phyloP scores from a whole-genome alignment of 2,797 vertebrate genomes.

The Centroberyx gerrardi region DNA sequence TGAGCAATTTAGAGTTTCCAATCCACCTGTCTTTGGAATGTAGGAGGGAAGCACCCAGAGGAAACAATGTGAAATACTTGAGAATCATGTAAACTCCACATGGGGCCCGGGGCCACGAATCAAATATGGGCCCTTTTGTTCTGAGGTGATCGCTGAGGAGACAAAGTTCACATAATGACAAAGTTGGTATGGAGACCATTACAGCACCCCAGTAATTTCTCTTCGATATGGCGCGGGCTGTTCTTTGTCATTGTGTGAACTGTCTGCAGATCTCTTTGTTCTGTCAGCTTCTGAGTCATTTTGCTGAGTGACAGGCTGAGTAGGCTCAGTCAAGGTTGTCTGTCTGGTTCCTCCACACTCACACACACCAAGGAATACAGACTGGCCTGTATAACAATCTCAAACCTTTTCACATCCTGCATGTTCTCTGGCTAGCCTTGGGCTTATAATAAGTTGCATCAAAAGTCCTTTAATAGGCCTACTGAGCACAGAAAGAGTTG shows the following conservation, averaged over 20 bases:
- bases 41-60: constrained; percentile 11
- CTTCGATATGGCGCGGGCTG: background rate
- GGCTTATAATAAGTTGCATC: constrained; percentile 9
- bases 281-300: constrained; percentile 33
- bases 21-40: constrained; percentile 7
- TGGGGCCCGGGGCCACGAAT: too few species aligned
- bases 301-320: background rate
- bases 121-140: too few species aligned
- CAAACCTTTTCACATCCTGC: background rate
- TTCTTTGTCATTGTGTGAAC: background rate
- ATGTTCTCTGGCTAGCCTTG: background rate
- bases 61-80: background rate
- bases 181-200: background rate
- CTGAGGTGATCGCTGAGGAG: too few species aligned
- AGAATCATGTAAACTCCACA: background rate
- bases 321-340: constrained; percentile 42
- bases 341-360: constrained; percentile 54
- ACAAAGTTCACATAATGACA: background rate
- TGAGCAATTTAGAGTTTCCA: background rate
- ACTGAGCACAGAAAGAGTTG: constrained; percentile 5
- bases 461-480: background rate
- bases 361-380: background rate
- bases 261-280: constrained; percentile 32
- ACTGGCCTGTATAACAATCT: background rate
- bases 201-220: background rate